Evolutionary conservation across 2,797 vertebrate genomes (phyloP).

Genomic region (Cichlasoma orientale): DNA sequence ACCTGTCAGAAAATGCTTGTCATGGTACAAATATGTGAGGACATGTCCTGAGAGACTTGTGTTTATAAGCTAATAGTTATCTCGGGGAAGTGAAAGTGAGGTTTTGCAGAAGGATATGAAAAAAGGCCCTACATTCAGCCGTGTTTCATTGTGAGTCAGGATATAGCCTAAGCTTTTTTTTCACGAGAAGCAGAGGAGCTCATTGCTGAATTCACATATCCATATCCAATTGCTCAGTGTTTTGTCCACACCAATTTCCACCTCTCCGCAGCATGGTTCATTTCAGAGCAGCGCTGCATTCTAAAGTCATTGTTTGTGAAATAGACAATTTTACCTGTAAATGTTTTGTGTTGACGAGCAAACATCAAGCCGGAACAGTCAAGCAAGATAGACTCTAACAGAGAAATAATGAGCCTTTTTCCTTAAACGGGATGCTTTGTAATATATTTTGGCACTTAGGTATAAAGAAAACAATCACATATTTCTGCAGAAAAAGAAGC

Average conservation of each 20-base stretch:
- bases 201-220: slow-evolving; percentile 62
- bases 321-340: slow-evolving; percentile 31
- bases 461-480: not conserved
- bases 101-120: slow-evolving; percentile 35
- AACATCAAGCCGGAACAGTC: not conserved
- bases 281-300: slow-evolving; percentile 27
- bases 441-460: not conserved
- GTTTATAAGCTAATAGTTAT: slow-evolving; percentile 31
- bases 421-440: not conserved
- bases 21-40: slow-evolving; percentile 17
- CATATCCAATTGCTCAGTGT: slow-evolving; percentile 55
- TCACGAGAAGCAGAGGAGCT: slow-evolving; percentile 58
- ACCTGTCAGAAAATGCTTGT: slow-evolving; percentile 15
- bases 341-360: slow-evolving; percentile 20
- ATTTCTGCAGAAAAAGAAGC: not conserved
- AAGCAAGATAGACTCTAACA: slow-evolving; percentile 1
- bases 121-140: slow-evolving; percentile 33
- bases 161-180: slow-evolving; percentile 50
- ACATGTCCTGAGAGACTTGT: slow-evolving; percentile 16
- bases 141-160: slow-evolving; percentile 50
- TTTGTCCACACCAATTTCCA: slow-evolving; percentile 41
- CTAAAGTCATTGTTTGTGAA: slow-evolving; percentile 23
- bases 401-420: slow-evolving; percentile 17
- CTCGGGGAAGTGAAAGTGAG: slow-evolving; percentile 44
- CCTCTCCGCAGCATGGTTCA: slow-evolving; percentile 20